Conservation (phyloP, 2,113 vertebrate species). For the Triplophysa rosa region DNA sequence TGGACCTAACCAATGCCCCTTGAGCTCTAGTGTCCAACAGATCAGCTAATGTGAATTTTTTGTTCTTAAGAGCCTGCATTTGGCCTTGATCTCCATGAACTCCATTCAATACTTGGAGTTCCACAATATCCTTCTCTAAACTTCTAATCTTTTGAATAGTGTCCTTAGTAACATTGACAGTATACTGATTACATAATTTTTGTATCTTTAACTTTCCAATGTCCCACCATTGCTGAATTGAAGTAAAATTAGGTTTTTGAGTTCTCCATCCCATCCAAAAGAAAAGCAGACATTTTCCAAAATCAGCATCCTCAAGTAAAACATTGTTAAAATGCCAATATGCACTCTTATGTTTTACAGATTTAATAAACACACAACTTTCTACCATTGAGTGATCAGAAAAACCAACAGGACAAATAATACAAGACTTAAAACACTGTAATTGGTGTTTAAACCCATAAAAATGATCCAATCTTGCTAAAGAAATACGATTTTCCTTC, state of each 20-base stretch:
- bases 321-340: background rate
- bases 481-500: background rate
- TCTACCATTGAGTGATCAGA: conserved; percentile 4
- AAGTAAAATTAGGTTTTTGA: background rate
- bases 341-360: conserved; percentile 37
- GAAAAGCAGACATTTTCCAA: background rate
- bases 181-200: background rate
- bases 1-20: background rate
- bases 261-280: background rate
- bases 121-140: background rate
- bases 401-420: conserved; percentile 2
- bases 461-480: background rate
- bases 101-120: background rate
- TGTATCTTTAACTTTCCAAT: background rate
- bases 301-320: background rate
- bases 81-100: too few species aligned
- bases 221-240: background rate
- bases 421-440: conserved; percentile 6
- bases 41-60: background rate
- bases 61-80: background rate
- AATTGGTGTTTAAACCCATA: background rate
- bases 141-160: background rate
- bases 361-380: background rate
- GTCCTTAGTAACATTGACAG: background rate
- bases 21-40: background rate